A percentile compares a stretch with the other conserved stretches of the same genome.
phyloP scores from a whole-genome alignment of 1,140 invertebrate genomes.

The Megalopta genalis region DNA sequence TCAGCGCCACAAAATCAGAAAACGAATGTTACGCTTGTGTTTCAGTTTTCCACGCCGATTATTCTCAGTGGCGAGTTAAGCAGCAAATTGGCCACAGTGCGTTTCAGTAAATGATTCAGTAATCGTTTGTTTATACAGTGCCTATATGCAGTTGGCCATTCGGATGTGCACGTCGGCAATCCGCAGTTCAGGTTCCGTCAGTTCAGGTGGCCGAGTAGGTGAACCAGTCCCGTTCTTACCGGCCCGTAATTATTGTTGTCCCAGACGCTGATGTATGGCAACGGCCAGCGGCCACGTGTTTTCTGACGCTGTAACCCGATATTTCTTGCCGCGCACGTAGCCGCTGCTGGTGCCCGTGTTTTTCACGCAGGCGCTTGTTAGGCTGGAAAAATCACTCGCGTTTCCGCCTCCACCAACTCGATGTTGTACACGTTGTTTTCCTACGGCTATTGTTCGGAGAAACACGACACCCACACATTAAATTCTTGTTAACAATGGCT shows the following conservation, averaged over 20 bases:
- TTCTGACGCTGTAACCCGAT: not conserved
- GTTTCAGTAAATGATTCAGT: not conserved
- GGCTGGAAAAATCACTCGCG: conserved; percentile 40
- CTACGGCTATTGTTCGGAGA: not conserved
- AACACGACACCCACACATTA: not conserved
- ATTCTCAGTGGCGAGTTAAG: too few relatives aligned
- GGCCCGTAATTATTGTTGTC: conserved; percentile 70
- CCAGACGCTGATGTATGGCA: conserved; percentile 66
- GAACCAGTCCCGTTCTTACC: conserved; percentile 16
- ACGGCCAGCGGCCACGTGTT: conserved; percentile 28
- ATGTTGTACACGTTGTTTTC: not conserved
- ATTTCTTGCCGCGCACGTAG: conserved; percentile 37
- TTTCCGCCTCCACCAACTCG: not conserved
- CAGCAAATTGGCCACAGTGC: not conserved
- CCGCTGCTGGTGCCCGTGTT: not conserved
- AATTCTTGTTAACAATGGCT: not conserved
- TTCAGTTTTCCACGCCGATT: too few relatives aligned
- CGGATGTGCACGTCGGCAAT: not conserved
- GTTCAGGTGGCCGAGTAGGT: not conserved
- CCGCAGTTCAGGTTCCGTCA: not conserved
- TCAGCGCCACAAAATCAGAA: too few relatives aligned
- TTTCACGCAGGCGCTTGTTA: conserved; percentile 35
- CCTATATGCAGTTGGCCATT: not conserved
- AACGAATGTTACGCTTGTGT: too few relatives aligned
- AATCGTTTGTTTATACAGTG: not conserved